Base-by-base conservation (phyloP, 2,113 vertebrate species). In the Lampris megalopsis region DNA sequence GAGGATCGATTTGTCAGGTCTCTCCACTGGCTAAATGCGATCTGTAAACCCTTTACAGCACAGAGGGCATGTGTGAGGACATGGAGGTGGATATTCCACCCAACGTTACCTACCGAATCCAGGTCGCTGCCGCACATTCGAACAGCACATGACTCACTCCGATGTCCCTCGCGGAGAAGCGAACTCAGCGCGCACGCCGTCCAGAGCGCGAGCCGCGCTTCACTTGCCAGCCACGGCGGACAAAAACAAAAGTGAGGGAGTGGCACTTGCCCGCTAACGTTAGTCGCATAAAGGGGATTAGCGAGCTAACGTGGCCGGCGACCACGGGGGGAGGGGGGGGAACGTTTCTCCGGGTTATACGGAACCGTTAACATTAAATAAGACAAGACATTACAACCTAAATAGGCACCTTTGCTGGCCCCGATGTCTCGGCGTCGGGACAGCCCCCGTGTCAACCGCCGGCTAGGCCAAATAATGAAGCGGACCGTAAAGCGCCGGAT, bases 281-380 rank as follows among this genome's bases (percentile, higher is more conserved):
- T 82, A 87, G 86, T 86, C 87, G 84, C 91, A 90, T 87, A 89
- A 92, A 92, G 87, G 86, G 84, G 91, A 92, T 92, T 92, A 90
- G 88, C 86, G 58, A 68, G 81, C 82, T 87, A 91, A 79, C 73
- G 43, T 11, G n/a, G 11, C 36, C 40, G 37, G 60, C 60, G 38
- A 65, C 82, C 75, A 36, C 80, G 86, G 82, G 24, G 24, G 24
- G 24, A 24, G 24, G 24, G 24, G 24, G 24, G 24, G 24, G 84
- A 71, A 74, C 69, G 47, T 57, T 56, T 40, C 48, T 64, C 50
- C 59, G 7, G 66, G 49, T 64, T 64, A 80, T 81, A 62, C 71
- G 50, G 24, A 73, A 63, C 48, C 50, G 63, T 79, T 54, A 4
- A 36, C 68, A 73, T 48, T 71, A 75, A 71, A 80, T 64, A 82